Evolutionary conservation across 2,888 invertebrate genomes (phyloP).

Genomic region (Phaedon cochleariae): DNA sequence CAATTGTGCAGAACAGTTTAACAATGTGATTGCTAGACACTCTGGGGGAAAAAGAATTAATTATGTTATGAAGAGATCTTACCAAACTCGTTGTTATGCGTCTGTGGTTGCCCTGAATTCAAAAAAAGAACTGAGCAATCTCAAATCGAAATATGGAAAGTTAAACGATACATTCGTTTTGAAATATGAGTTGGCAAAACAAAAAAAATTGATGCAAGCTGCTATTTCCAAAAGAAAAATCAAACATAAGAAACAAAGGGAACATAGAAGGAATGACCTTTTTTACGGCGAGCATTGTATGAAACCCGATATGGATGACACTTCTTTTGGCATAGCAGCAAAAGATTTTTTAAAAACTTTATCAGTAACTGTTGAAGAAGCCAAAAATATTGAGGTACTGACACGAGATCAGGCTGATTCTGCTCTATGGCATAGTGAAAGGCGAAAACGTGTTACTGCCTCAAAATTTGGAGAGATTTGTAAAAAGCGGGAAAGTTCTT

Average conservation of each 20-base stretch:
- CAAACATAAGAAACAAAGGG: slow-evolving; percentile 7
- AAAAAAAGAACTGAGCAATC: slow-evolving; percentile 3
- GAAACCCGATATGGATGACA: slow-evolving; percentile 12
- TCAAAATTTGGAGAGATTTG: slow-evolving; percentile 16
- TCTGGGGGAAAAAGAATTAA: slow-evolving; percentile 8
- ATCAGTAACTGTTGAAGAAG: slow-evolving; percentile 4
- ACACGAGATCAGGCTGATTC: slow-evolving; percentile 5
- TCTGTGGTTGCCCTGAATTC: slow-evolving; percentile 3
- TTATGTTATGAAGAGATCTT: slow-evolving; percentile 11
- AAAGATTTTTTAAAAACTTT: slow-evolving; percentile 1
- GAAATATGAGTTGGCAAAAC: slow-evolving; percentile 9
- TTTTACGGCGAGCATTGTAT: slow-evolving; percentile 2
- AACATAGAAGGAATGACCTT: slow-evolving; percentile 2
- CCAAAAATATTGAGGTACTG: background rate
- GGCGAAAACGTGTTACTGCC: slow-evolving; percentile 14
- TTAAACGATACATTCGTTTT: slow-evolving; percentile 3
- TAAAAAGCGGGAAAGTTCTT: background rate
- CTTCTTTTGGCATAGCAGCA: background rate
- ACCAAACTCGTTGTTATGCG: slow-evolving; percentile 15
- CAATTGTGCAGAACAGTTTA: slow-evolving; percentile 10
- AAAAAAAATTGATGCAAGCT: slow-evolving; percentile 8
- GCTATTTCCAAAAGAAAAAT: slow-evolving; percentile 10
- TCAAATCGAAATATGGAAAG: slow-evolving; percentile 1
- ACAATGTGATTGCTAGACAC: slow-evolving; percentile 1
- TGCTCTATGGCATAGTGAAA: slow-evolving; percentile 12